Conservation (phyloP, 2,888 invertebrate genomes). For the Smittia aterrima region DNA sequence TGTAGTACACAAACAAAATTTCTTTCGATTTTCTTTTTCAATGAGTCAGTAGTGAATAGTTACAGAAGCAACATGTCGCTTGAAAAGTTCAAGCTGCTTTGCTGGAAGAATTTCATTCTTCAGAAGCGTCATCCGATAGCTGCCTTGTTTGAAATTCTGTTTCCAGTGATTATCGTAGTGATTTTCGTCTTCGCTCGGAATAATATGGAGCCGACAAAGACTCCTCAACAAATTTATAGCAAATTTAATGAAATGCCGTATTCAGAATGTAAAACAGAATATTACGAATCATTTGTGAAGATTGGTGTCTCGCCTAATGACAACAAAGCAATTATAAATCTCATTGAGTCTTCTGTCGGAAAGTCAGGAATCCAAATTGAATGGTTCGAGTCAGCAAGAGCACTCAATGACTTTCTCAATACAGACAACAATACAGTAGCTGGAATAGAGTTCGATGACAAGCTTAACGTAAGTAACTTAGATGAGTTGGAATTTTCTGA, state of each 20-base stretch:
- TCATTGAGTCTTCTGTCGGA: background rate
- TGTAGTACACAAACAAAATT: too few species aligned
- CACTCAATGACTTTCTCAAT: background rate
- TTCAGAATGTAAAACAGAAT: too few species aligned
- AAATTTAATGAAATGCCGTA: too few species aligned
- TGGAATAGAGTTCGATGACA: background rate
- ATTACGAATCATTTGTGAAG: background rate
- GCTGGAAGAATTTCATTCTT: background rate
- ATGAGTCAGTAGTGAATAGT: too few species aligned
- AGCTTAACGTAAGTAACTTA: background rate
- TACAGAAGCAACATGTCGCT: background rate
- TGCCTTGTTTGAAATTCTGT: background rate
- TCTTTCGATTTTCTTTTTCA: too few species aligned
- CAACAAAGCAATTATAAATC: background rate
- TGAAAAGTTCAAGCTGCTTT: background rate
- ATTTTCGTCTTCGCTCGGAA: background rate
- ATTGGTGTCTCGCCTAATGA: background rate
- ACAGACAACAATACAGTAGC: background rate
- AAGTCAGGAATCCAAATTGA: background rate
- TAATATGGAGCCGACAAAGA: background rate
- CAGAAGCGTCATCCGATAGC: background rate
- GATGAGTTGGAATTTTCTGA: too few species aligned
- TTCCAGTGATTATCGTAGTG: conserved; percentile 1
- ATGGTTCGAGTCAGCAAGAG: background rate
- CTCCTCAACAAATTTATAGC: too few species aligned